Evolutionary conservation across 2,888 invertebrate species (phyloP), one percentile per base, ranked within the genome.

Genomic region (Netelia fuscicornis): DNA sequence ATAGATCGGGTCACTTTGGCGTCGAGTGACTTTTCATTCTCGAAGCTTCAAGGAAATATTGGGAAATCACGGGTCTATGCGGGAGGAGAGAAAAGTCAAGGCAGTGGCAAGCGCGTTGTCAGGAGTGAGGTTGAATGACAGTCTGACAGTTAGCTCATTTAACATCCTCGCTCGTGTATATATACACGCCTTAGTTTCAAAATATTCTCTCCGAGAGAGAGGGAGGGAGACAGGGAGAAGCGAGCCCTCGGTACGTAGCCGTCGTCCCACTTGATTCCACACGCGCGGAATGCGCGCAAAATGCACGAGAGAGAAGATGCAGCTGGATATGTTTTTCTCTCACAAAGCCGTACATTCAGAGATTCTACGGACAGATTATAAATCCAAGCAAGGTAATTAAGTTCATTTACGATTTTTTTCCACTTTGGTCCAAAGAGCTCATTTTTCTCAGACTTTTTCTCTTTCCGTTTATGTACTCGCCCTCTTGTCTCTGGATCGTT

Each of bases 121-220:
- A 87, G 81, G 58, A 86, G 77, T 65, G 81, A 85, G 83, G 56
- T 84, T 83, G 90, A 92, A 89, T 91, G 92, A 92, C 92, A 91
- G 92, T 87, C 89, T 86, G 92, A 92, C 92, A 92, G 92, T 91
- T 91, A 83, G 89, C 91, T 92, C 92, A 90, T 92, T 93, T 91
- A 92, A 90, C 91, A 91, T 92, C 90, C 88, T 87, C 88, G 87
- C 86, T 25, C 65, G 65, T 80, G 67, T 74, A 87, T 88, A 84
- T 68, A 75, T 75, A 81, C 82, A 87, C 88, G 87, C 62, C 56
- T 71, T 68, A 44, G 71, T 88, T 88, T 85, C 83, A 90, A 92
- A 92, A 92, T 91, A 70, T 84, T 90, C 89, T 90, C 90, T 88
- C 89, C 75, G 54, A 70, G 44, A 77, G 72, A 62, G 60, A 52